A percentile compares a stretch with the other conserved stretches of the same genome.
Evolutionary conservation across 2,797 vertebrate species (phyloP).

Genomic region (Galaxias olidus): DNA sequence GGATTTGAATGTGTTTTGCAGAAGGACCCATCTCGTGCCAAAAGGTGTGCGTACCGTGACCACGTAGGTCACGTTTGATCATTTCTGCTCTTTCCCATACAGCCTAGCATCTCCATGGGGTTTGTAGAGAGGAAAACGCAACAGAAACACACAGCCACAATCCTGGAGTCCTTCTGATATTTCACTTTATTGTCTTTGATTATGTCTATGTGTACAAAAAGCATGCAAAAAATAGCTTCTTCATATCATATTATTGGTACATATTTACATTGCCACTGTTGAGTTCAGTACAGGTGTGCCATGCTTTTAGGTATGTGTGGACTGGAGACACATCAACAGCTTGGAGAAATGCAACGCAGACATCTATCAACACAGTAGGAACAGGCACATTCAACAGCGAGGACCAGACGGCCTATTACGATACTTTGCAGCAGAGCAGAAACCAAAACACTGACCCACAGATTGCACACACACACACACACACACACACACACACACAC

Average conservation of each 20-base stretch:
- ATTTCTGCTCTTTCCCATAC: too few species aligned
- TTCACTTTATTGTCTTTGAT: constrained; percentile 73
- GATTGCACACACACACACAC: constrained; percentile 16
- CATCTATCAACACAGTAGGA: constrained; percentile 42
- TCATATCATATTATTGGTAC: constrained; percentile 85
- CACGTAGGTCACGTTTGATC: too few species aligned
- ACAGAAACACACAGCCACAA: constrained; percentile 16
- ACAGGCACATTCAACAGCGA: constrained; percentile 50
- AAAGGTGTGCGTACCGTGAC: too few species aligned
- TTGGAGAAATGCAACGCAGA: constrained; percentile 57
- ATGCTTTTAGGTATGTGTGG: constrained; percentile 65
- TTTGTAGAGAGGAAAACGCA: too few species aligned
- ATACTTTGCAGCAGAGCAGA: constrained; percentile 40
- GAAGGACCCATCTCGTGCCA: too few species aligned
- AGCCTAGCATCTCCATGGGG: too few species aligned
- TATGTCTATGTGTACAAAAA: constrained; percentile 83
- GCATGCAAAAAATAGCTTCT: constrained; percentile 93
- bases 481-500: constrained; percentile 24
- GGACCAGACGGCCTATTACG: constrained; percentile 37
- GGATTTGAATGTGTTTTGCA: too few species aligned
- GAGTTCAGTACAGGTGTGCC: constrained; percentile 66
- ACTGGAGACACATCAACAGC: constrained; percentile 45
- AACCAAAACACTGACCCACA: constrained; percentile 19
- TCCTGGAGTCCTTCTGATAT: constrained; percentile 30
- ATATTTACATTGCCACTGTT: constrained; percentile 86